phyloP scores from a whole-genome alignment of 2,797 vertebrate genomes.

The Lutjanus campechanus region DNA sequence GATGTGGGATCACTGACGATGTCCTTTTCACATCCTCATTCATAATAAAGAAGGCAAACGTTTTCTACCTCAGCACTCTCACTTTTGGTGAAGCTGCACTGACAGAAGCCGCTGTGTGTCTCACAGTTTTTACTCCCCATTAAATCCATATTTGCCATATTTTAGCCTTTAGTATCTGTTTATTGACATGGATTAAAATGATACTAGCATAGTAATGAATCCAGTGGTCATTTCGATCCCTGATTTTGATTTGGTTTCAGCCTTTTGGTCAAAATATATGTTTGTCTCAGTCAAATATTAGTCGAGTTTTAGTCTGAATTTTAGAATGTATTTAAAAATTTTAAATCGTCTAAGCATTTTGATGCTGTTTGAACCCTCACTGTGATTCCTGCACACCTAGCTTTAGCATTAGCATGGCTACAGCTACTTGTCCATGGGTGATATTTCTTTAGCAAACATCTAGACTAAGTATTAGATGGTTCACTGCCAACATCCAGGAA shows the following conservation, averaged over 20 bases:
- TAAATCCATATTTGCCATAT: constrained; percentile 1
- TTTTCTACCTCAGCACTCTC: constrained; percentile 59
- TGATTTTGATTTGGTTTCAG: background rate
- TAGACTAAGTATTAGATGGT: background rate
- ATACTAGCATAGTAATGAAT: background rate
- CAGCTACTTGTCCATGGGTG: too few species aligned
- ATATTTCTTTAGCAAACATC: background rate
- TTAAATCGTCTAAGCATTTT: too few species aligned
- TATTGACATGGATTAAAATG: background rate
- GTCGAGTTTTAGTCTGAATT: too few species aligned
- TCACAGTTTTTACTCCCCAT: background rate
- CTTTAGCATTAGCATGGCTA: too few species aligned
- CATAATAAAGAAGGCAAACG: constrained; percentile 65
- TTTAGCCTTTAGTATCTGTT: background rate
- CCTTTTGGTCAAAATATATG: background rate
- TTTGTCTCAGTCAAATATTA: background rate
- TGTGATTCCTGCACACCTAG: too few species aligned
- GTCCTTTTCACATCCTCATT: constrained; percentile 64
- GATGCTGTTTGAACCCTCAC: too few species aligned
- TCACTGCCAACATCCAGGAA: too few species aligned
- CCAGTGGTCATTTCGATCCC: background rate
- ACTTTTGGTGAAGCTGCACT: constrained; percentile 18
- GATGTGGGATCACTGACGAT: constrained; percentile 62
- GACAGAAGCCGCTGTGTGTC: background rate
- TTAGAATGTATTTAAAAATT: too few species aligned